Evolutionary conservation across 1,140 invertebrate genomes (phyloP), one percentile per base, ranked within the genome.

Genomic region (Tetramorium simillimum): DNA sequence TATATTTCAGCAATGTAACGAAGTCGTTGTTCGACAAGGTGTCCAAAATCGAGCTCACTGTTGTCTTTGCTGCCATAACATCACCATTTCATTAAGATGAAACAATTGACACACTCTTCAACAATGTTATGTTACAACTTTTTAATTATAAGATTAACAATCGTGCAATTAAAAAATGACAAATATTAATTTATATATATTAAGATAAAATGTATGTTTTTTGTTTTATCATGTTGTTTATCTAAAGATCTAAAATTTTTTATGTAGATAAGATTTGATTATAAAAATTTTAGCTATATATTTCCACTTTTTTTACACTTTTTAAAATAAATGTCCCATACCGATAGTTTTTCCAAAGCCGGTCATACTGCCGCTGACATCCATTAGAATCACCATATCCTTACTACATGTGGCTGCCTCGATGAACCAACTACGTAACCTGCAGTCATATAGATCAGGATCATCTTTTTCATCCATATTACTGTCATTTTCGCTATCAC

Each of bases 11-110:
- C 46, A 99, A 97, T 89, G 99, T 99, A 62, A 99, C 97, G 93
- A 98, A 99, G 95, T 99, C 99, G 94, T 99, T 99, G 92, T 99
- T 99, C 12, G 98, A 99, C 10, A 99, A 96, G 0, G 99, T 99
- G 49, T 99, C 98, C 86, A 99, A 94, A 60, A 99, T 97, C 49
- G 97, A 97, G 18, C 96, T 95, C 72, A 99, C 97, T 0, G 99
- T 99, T 82, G 97, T 96, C 85, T 96, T 96, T 9, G 98, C 95
- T 95, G 69, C 18, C 90, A 88, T 80, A 75, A 73, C 3, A 43
- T 69, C 14, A 60, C 43, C 28, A 33, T 53, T 49, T 33, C 37
- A 18, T 72, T 33, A 21, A 72, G 9, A 72, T 12, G 9, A 46
- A 70, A 16, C 24, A 12, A 70, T 65, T 1, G 33, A 56, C 14